Base-by-base conservation (phyloP, 2,888 invertebrate genomes). In the Pachycephus smyrnensis region DNA sequence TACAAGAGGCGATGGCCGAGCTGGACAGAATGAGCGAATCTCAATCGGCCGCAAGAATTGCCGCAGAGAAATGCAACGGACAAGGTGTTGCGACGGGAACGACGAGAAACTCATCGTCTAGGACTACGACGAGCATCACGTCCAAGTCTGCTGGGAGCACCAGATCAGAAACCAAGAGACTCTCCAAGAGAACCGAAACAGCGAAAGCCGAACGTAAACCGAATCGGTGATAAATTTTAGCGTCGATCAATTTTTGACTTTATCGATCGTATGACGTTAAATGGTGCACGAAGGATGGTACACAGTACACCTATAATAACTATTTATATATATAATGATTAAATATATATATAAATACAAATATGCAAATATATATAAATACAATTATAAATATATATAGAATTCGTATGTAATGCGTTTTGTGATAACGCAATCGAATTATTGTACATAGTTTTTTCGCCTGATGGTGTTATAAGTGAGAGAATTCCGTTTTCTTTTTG, bases 1-100 rank as follows among this genome's bases (percentile, higher is more conserved):
- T 98, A 89, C 97, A 98, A 93, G 97, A 98, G 92, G 97, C 97
- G 78, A 97, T 98, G 97, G 94, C 95, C 83, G 97, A 97, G 92
- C 92, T 98, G 89, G 97, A 97, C 92, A 94, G 95, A 90, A 94
- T 94, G 89, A 93, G 93, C 55, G 93, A 93, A 82, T 80, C 84
- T 32, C 84, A 84, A 69, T 75, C 78, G 73, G 55, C 71, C 15
- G 86, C 80, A 85, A 90, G 77, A 73, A 68, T 76, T 73, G 73
- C 81, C 69, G 71, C 81, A 68, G 77, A 55, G 36, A 78, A 76
- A 73, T 78, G 78, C 78, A 76, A 76, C 73, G 75, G 78, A 73
- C 78, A 78, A 37, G 69, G 55, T 33, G 71, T 55, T 11, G 69
- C 77, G 32, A 75, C 77, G 32, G 69, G 68, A 32, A 73, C 77